Percentiles rank a stretch among this genome's conserved stretches.
phyloP scores from a whole-genome alignment of 2,113 vertebrate species.

The Onychorhynchus coronatus region DNA sequence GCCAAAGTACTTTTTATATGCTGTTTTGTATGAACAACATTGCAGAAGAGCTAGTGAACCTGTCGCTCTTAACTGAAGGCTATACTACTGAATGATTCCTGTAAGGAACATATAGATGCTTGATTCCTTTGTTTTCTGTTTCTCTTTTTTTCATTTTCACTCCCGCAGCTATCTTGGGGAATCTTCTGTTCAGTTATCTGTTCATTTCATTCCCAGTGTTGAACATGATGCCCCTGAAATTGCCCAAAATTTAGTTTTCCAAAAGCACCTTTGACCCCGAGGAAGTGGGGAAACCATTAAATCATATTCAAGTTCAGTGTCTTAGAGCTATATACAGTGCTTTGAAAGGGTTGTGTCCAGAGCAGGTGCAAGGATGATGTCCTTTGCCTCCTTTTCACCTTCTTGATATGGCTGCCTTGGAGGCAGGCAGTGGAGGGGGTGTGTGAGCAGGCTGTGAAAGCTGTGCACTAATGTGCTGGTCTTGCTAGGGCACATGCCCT shows the following conservation, averaged over 20 bases:
- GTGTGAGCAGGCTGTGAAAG: background rate
- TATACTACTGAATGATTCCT: background rate
- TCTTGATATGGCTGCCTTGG: background rate
- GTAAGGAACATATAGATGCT: background rate
- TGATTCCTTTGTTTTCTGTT: background rate
- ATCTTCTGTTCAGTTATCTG: background rate
- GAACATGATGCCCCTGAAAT: background rate
- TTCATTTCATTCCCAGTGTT: background rate
- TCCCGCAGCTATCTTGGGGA: background rate
- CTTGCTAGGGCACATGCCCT: background rate
- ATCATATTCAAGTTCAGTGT: background rate
- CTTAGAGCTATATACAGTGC: background rate
- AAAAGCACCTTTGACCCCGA: background rate
- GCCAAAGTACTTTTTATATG: background rate
- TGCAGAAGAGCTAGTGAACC: background rate
- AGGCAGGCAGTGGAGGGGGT: background rate
- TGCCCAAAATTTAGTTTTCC: background rate
- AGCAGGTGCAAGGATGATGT: background rate
- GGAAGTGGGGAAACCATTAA: background rate
- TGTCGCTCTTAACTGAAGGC: background rate
- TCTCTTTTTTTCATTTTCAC: background rate
- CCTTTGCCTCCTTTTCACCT: background rate
- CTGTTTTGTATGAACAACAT: background rate
- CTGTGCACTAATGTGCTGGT: fast-evolving
- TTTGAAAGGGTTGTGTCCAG: background rate